Conservation (phyloP, 2,888 invertebrate genomes). For the Macrophya alboannulata region DNA sequence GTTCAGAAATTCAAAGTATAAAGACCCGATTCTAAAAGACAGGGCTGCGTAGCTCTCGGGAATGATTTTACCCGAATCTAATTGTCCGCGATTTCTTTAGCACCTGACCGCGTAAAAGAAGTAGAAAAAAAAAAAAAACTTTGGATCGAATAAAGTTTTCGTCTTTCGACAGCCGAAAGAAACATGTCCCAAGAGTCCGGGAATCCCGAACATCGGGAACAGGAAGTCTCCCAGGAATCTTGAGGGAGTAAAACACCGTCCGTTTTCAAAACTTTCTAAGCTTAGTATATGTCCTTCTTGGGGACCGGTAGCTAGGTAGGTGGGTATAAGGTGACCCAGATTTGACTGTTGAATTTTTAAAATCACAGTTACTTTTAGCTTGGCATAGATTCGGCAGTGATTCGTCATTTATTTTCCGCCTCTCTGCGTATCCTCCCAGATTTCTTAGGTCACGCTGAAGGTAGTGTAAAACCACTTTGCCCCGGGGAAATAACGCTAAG, state of each 20-base stretch:
- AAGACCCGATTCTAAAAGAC: not conserved
- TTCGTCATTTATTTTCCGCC: slow-evolving; percentile 29
- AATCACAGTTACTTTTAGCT: slow-evolving; percentile 16
- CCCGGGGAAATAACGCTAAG: slow-evolving; percentile 48
- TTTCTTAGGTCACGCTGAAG: not conserved
- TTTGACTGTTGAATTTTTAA: slow-evolving; percentile 43
- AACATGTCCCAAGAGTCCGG: slow-evolving; percentile 46
- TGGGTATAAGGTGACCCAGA: slow-evolving; percentile 28
- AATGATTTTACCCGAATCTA: not conserved
- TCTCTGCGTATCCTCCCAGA: not conserved
- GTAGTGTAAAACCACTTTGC: slow-evolving; percentile 32
- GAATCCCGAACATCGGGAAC: slow-evolving; percentile 48
- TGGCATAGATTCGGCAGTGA: slow-evolving; percentile 1
- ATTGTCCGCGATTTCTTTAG: slow-evolving; percentile 27
- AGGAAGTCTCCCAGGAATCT: slow-evolving; percentile 45
- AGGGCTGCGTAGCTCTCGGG: not conserved
- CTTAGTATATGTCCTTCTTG: slow-evolving; percentile 12
- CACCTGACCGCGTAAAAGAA: not conserved
- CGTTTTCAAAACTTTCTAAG: slow-evolving; percentile 12
- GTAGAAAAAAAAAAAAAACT: not conserved
- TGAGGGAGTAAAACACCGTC: slow-evolving; percentile 40
- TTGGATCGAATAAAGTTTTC: slow-evolving; percentile 45
- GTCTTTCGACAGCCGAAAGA: slow-evolving; percentile 50
- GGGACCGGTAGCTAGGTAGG: not conserved
- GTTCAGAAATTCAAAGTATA: not conserved